Base-by-base conservation (phyloP, 2,113 vertebrate species). In the Ramphastos sulfuratus region DNA sequence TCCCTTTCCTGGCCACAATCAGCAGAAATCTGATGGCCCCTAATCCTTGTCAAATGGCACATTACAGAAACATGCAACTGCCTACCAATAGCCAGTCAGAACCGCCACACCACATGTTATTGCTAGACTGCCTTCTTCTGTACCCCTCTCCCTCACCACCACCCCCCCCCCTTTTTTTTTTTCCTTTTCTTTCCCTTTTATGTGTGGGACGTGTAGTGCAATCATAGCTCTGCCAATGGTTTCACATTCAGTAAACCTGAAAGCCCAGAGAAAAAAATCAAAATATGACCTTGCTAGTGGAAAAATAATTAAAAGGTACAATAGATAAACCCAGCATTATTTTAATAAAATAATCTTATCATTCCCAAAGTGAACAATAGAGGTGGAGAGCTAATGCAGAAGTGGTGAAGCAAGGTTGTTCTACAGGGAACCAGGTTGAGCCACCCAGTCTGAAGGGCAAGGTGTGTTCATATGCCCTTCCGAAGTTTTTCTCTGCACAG, bases 301-400 rank as follows among this genome's bases (percentile, higher is more conserved):
- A 71, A 92, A 93, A 85, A 82, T 33, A 72, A 82, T 70, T 52
- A 54, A 77, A 93, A 52, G 30, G 64, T 44, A 31, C 10, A 82
- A 28, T 2, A 59, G 60, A 64, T 79, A 89, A 89, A 74, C 9
- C 30, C 10, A 65, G 33, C 5, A 56, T 69, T 85, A 77, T 82
- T 91, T 93, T 89, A 70, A 66, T 58, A 88, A 72, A 12, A 88
- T 88, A 93, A 90, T 60, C 60, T 93, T 93, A 93, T 92, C 63
- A 75, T 46, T 33, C 8, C 35, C 83, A 30, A 67, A 80, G 59
- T 67, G 35, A 83, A 56, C 15, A 87, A 85, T 1, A 69, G 44
- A 85, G 33, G 66, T 9, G 10, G 16, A 15, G 24, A 82, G 25
- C 7, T 65, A 92, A 93, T 79, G 15, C 46, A 84, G 17, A 56